A percentile compares a stretch with the other conserved stretches of the same genome.
These are phyloP conservation scores for Periophthalmus modestus DNA, from an alignment of 2,113 vertebrate genomes.

Conservation along the genomic window DNA sequence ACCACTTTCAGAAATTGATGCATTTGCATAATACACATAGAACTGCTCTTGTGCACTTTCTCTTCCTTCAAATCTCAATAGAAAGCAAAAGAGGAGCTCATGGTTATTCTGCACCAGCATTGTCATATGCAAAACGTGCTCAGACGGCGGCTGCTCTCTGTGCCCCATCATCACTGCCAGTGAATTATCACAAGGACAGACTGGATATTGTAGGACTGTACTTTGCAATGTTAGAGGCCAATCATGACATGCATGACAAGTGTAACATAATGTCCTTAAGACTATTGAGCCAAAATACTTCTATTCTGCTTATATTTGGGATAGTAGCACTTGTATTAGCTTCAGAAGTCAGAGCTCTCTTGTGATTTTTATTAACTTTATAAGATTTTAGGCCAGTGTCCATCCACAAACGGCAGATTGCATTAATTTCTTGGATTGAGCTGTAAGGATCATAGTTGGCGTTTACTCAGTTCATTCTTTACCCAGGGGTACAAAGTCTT, in stretches of 20 bases:
- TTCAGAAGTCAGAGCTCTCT: constrained; percentile 5
- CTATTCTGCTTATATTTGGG: background rate
- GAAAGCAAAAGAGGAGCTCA: constrained; percentile 7
- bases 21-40: constrained; percentile 18
- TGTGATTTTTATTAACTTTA: constrained; percentile 5
- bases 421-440: constrained; percentile 8
- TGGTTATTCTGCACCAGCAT: constrained; percentile 20
- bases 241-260: constrained; percentile 1
- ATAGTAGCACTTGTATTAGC: background rate
- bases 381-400: constrained; percentile 1
- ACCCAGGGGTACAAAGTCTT: constrained; percentile 25
- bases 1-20: constrained; percentile 8
- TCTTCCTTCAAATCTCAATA: constrained; percentile 19
- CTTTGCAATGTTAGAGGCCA: background rate
- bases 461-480: constrained; percentile 15
- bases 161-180: constrained; percentile 11
- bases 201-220: constrained; percentile 10
- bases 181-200: constrained; percentile 15
- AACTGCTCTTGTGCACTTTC: constrained; percentile 18
- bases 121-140: constrained; percentile 37
- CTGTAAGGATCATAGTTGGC: constrained; percentile 16
- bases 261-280: background rate
- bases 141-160: constrained; percentile 16
- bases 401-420: background rate
- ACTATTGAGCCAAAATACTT: background rate